Percentiles rank a stretch among this genome's conserved stretches.
phyloP scores from a whole-genome alignment of 2,113 vertebrate species.

The Menura novaehollandiae region DNA sequence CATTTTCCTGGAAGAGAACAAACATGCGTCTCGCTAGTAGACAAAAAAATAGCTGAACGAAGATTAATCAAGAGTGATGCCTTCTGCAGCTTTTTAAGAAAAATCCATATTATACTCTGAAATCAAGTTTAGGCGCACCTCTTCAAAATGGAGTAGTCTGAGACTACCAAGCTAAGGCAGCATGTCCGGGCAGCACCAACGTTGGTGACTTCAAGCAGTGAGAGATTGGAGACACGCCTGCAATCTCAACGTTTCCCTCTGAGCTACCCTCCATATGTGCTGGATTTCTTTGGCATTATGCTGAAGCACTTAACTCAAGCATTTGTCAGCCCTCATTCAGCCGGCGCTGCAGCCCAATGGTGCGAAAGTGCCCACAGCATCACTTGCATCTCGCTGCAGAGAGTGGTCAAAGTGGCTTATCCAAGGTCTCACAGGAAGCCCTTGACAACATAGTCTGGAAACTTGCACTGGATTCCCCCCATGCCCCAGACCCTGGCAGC shows the following conservation, averaged over 20 bases:
- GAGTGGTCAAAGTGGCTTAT: accelerated
- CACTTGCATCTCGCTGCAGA: accelerated
- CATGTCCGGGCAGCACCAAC: not conserved
- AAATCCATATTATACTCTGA: not conserved
- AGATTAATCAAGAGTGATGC: not conserved
- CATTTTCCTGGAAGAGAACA: not conserved
- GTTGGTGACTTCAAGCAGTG: not conserved
- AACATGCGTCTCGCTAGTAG: accelerated
- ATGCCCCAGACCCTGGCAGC: not conserved
- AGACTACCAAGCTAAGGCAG: not conserved
- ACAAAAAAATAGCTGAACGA: not conserved
- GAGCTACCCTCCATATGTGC: accelerated
- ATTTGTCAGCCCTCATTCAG: accelerated
- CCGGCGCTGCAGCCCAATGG: not conserved
- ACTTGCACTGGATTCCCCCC: not conserved
- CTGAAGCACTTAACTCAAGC: not conserved
- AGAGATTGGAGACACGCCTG: not conserved
- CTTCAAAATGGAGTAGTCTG: not conserved
- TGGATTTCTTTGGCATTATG: not conserved
- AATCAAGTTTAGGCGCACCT: not conserved
- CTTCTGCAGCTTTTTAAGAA: not conserved
- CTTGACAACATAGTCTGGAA: not conserved
- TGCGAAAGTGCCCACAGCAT: not conserved
- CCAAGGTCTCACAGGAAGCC: accelerated
- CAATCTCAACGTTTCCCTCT: not conserved